Percentiles rank a stretch among this genome's conserved stretches.
Evolutionary conservation across 2,797 vertebrate genomes (phyloP).

Genomic region (Austrolebias charrua): DNA sequence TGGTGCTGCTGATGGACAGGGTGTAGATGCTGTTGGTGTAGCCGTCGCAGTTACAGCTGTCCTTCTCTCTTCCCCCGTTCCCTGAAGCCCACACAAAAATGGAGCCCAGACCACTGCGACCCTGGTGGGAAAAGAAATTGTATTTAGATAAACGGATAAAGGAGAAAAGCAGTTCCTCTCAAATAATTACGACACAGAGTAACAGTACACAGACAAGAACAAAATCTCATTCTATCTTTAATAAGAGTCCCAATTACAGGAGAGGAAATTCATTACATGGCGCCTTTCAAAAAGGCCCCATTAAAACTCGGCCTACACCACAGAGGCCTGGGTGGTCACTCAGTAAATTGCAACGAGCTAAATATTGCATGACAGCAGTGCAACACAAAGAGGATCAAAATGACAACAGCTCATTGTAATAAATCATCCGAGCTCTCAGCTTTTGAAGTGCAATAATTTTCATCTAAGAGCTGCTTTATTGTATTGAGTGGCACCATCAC

Average conservation of each 20-base stretch:
- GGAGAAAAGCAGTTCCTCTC: constrained; percentile 10
- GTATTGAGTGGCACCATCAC: constrained; percentile 59
- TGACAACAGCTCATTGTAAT: constrained; percentile 65
- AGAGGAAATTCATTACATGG: constrained; percentile 42
- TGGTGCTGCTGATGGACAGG: constrained; percentile 96
- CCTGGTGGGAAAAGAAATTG: constrained; percentile 69
- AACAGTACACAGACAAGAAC: constrained; percentile 19
- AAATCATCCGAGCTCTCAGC: constrained; percentile 62
- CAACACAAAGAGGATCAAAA: constrained; percentile 49
- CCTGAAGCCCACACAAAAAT: constrained; percentile 98
- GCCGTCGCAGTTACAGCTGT: constrained; percentile 98
- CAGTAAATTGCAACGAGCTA: constrained; percentile 57
- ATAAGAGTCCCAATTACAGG: constrained; percentile 49
- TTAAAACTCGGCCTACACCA: constrained; percentile 47
- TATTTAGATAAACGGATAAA: constrained; percentile 19
- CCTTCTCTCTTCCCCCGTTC: constrained; percentile 91
- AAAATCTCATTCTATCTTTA: constrained; percentile 45
- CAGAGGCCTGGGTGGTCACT: constrained; percentile 49
- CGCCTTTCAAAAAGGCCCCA: constrained; percentile 44
- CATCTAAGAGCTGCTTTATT: constrained; percentile 62
- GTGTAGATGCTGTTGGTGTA: constrained; percentile 99
- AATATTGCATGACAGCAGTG: constrained; percentile 54
- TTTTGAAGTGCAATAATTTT: constrained; percentile 66
- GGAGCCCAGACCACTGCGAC: constrained; percentile 90
- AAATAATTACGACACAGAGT: constrained; percentile 22